Conservation (phyloP, 2,113 vertebrate species). For the Shinisaurus crocodilurus region DNA sequence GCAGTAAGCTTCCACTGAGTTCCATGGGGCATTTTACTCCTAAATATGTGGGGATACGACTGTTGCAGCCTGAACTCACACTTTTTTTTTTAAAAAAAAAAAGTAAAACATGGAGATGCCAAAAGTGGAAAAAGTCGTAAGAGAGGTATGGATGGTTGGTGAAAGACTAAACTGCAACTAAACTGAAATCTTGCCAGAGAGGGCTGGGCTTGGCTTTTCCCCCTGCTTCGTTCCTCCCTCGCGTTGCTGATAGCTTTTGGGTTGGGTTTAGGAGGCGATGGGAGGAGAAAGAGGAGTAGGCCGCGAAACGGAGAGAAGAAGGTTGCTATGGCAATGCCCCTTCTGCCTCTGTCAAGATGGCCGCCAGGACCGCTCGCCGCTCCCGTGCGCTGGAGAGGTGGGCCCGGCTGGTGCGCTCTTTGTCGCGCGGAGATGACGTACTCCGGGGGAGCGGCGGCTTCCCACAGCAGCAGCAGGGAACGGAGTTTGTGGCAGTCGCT, state of each 20-base stretch:
- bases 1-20: background rate
- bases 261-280: background rate
- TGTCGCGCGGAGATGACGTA: conserved; percentile 62
- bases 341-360: conserved; percentile 39
- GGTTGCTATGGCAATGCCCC: conserved; percentile 1
- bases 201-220: background rate
- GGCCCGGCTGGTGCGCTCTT: background rate
- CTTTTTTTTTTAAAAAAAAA: background rate
- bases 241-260: background rate
- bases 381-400: background rate
- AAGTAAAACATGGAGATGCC: background rate
- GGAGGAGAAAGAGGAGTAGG: background rate
- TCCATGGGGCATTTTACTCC: background rate
- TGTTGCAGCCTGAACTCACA: background rate
- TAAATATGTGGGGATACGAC: background rate
- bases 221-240: background rate
- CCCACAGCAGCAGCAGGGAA: background rate
- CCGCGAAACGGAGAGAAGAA: background rate
- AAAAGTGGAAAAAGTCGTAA: background rate
- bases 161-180: background rate
- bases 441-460: conserved; percentile 9
- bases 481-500: background rate
- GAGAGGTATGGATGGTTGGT: background rate
- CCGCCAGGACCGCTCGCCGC: background rate
- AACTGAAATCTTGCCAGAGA: background rate